A percentile compares a stretch with the other conserved stretches of the same genome.
These are phyloP conservation scores for Watsonalla cultraria DNA, from an alignment of 2,888 invertebrate genomes.

Conservation along the genomic window DNA sequence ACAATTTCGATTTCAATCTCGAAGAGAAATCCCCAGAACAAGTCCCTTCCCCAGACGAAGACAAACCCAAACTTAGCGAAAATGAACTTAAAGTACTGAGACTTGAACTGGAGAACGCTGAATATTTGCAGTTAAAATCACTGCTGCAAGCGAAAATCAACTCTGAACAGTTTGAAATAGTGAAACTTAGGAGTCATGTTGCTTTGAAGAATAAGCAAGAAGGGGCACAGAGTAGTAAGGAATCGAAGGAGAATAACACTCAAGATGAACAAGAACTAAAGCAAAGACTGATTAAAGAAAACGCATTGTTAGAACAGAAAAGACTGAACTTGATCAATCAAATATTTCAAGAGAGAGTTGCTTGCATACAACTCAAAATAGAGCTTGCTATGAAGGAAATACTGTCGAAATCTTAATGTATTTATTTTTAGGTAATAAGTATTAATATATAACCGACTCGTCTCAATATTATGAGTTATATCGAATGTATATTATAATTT, in stretches of 20 bases:
- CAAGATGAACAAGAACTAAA: slow-evolving; percentile 62
- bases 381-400: slow-evolving; percentile 81
- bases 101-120: slow-evolving; percentile 82
- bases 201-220: slow-evolving; percentile 72
- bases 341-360: slow-evolving; percentile 85
- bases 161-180: slow-evolving; percentile 85
- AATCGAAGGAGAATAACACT: slow-evolving; percentile 52
- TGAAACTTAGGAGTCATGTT: slow-evolving; percentile 78
- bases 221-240: slow-evolving; percentile 41
- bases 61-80: slow-evolving; percentile 76
- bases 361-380: slow-evolving; percentile 84
- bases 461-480: background rate
- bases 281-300: slow-evolving; percentile 78
- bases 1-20: slow-evolving; percentile 43
- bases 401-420: slow-evolving; percentile 58
- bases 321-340: slow-evolving; percentile 82
- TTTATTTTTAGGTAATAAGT: slow-evolving; percentile 1
- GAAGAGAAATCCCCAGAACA: slow-evolving; percentile 37
- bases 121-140: slow-evolving; percentile 82
- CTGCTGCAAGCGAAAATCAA: slow-evolving; percentile 84
- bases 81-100: slow-evolving; percentile 78
- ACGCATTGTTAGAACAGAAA: slow-evolving; percentile 83
- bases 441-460: background rate
- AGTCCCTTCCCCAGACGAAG: slow-evolving; percentile 35
- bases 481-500: too few relatives aligned